Percentiles rank a stretch among this genome's conserved stretches.
Conservation (phyloP, 2,113 vertebrate species). For the Elachura formosa region DNA sequence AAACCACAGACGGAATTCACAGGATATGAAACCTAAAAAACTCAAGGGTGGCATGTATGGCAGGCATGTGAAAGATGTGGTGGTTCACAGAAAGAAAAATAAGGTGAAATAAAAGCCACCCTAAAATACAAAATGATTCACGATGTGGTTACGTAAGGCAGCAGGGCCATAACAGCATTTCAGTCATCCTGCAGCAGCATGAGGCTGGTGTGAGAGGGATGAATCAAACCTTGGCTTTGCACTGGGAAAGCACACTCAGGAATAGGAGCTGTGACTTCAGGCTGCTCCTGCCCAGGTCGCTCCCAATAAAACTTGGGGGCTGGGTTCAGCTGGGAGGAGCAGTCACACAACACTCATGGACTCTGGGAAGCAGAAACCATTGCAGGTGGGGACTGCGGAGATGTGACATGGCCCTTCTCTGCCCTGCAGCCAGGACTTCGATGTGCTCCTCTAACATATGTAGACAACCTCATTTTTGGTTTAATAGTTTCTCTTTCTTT, state of each 20-base stretch:
- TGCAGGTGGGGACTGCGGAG: accelerated
- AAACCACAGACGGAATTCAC: neutral
- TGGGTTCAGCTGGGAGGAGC: neutral
- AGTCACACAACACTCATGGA: neutral
- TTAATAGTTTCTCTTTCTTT: neutral
- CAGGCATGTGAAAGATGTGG: neutral
- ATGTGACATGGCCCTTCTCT: accelerated
- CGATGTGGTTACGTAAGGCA: neutral
- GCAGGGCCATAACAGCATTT: neutral
- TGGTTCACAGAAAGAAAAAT: neutral
- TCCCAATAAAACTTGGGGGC: neutral
- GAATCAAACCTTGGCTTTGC: neutral
- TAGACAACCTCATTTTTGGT: neutral
- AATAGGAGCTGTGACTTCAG: neutral
- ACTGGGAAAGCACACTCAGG: neutral
- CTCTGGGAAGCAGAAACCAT: neutral
- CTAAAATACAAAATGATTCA: neutral
- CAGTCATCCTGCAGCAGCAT: neutral
- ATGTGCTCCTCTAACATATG: neutral
- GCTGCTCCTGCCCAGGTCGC: neutral
- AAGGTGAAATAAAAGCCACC: neutral
- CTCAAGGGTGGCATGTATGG: accelerated
- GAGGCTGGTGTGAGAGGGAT: neutral
- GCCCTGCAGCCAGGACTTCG: neutral
- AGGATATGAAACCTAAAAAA: neutral